Evolutionary conservation across 2,888 invertebrate genomes (phyloP).

Genomic region (Caenorhabditis becei): DNA sequence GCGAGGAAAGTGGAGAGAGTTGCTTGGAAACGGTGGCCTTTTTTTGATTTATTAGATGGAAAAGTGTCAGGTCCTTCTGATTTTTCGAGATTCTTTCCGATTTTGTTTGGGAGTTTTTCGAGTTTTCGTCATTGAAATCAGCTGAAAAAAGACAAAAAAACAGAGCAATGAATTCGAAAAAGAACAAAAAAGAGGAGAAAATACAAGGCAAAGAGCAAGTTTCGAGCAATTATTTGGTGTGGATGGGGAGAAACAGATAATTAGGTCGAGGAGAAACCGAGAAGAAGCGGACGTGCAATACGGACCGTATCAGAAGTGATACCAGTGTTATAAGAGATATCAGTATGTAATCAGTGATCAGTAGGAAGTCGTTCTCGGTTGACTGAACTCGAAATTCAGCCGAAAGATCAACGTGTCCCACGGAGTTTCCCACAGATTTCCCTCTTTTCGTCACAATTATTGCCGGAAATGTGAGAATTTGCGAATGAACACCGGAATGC

Average conservation of each 20-base stretch:
- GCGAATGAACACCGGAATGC: slow-evolving; percentile 5
- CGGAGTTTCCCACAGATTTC: not conserved
- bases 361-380: slow-evolving; percentile 5
- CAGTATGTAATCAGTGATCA: slow-evolving; percentile 34
- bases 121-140: no score
- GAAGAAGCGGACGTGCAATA: not conserved
- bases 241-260: slow-evolving; percentile 19
- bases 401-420: slow-evolving; percentile 4
- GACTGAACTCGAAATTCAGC: not conserved
- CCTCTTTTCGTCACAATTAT: slow-evolving; percentile 8
- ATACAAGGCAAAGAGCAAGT: not conserved
- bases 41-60: slow-evolving; percentile 31
- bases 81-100: no score
- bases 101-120: no score
- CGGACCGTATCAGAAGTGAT: not conserved
- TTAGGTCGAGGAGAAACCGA: not conserved
- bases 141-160: not conserved
- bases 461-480: slow-evolving; percentile 22
- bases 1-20: slow-evolving; percentile 10
- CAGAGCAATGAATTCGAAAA: not conserved
- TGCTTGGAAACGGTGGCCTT: slow-evolving; percentile 27
- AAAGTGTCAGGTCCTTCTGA: not conserved
- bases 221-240: slow-evolving; percentile 9
- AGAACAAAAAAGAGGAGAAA: not conserved
- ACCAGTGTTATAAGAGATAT: no score